Percentiles rank a stretch among this genome's conserved stretches.
phyloP scores from a whole-genome alignment of 1,140 invertebrate genomes.

The Rhagoletis zephyria region DNA sequence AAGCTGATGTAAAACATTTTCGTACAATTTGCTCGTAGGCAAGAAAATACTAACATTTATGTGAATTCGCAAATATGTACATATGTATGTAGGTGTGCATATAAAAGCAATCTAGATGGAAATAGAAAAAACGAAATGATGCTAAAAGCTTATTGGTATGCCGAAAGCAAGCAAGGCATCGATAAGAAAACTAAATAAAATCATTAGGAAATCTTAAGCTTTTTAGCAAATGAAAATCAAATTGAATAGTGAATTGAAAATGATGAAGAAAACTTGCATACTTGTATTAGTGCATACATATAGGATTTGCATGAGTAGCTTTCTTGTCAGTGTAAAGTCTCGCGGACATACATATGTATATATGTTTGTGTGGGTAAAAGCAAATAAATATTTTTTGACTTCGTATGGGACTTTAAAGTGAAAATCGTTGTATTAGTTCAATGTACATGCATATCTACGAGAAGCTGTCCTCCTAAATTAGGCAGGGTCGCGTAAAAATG shows the following conservation, averaged over 20 bases:
- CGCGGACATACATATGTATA: not conserved
- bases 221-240: conserved; percentile 57
- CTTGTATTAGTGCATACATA: not conserved
- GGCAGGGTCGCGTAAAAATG: too few relatives aligned
- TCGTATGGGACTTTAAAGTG: not conserved
- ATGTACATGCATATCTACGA: not conserved
- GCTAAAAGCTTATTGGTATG: conserved; percentile 1
- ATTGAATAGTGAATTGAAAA: conserved; percentile 54
- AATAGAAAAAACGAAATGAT: not conserved
- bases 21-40: not conserved
- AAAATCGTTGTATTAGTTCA: not conserved
- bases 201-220: conserved; percentile 55
- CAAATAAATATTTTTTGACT: conserved; percentile 32
- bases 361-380: not conserved
- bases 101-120: not conserved
- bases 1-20: not conserved
- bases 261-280: conserved; percentile 8
- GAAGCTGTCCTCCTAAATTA: too few relatives aligned
- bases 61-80: not conserved
- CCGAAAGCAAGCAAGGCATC: not conserved
- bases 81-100: not conserved
- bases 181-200: conserved; percentile 47
- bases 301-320: not conserved
- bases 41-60: not conserved
- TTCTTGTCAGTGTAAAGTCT: not conserved